Conservation (phyloP, 2,888 invertebrate species). For the Andrena chrysosceles region DNA sequence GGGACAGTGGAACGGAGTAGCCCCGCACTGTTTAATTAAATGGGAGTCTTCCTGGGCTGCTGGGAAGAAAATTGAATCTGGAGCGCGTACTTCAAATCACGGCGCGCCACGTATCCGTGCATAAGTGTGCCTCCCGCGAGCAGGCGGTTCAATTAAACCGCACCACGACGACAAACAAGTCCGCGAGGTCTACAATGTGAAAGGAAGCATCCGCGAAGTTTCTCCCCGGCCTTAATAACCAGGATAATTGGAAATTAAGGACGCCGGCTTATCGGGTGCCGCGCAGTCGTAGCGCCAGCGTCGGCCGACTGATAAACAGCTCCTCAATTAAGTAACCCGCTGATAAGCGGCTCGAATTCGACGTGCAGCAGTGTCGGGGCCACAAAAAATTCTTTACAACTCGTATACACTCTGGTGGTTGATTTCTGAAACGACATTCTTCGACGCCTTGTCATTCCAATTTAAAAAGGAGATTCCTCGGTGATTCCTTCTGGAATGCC, state of each 20-base stretch:
- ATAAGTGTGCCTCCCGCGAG: slow-evolving; percentile 35
- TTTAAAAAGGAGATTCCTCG: too few species aligned
- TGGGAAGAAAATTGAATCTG: slow-evolving; percentile 2
- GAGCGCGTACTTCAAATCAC: slow-evolving; percentile 18
- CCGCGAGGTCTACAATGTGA: slow-evolving; percentile 52
- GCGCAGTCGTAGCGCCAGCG: slow-evolving; percentile 24
- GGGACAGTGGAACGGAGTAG: background rate
- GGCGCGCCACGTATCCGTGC: slow-evolving; percentile 8
- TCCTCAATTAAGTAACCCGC: slow-evolving; percentile 35
- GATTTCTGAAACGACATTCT: background rate
- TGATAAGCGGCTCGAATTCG: slow-evolving; percentile 15
- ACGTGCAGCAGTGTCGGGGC: background rate
- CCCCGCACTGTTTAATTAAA: background rate
- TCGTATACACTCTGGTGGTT: background rate
- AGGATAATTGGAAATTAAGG: slow-evolving; percentile 65
- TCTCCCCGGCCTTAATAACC: slow-evolving; percentile 62
- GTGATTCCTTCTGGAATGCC: too few species aligned
- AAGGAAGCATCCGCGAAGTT: slow-evolving; percentile 62
- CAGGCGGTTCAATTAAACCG: slow-evolving; percentile 38
- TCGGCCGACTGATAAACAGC: slow-evolving; percentile 46
- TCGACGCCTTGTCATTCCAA: background rate
- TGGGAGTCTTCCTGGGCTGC: background rate
- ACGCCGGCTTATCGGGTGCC: slow-evolving; percentile 51
- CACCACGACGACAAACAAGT: slow-evolving; percentile 50
- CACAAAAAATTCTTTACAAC: background rate